A percentile compares a stretch with the other conserved stretches of the same genome.
phyloP scores from a whole-genome alignment of 2,797 vertebrate genomes.

The Lutjanus campechanus region DNA sequence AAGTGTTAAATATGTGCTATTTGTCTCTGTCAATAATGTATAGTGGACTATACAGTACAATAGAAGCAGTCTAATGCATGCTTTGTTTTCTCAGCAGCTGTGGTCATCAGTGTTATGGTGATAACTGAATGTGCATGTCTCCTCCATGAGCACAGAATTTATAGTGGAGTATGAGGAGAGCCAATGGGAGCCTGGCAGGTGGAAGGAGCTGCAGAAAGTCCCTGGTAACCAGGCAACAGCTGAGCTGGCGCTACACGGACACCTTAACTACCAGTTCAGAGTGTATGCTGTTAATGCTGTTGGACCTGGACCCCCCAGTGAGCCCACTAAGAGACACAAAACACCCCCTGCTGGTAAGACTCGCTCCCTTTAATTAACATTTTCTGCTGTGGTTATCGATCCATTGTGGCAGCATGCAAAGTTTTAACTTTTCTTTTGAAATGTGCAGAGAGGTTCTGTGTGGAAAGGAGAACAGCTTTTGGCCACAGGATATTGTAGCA shows the following conservation, averaged over 20 bases:
- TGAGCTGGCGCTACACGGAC: constrained; percentile 85
- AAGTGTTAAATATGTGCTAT: neutral
- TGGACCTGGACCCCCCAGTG: constrained; percentile 90
- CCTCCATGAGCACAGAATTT: constrained; percentile 84
- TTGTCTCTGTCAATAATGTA: neutral
- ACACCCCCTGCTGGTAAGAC: constrained; percentile 90
- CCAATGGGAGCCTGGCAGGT: constrained; percentile 87
- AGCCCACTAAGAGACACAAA: constrained; percentile 85
- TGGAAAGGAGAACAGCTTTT: constrained; percentile 13
- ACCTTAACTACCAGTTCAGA: constrained; percentile 92
- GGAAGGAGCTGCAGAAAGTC: constrained; percentile 88
- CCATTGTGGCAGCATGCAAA: constrained; percentile 25
- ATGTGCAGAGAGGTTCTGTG: neutral
- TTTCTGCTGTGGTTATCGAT: constrained; percentile 31
- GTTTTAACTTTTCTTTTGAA: constrained; percentile 43
- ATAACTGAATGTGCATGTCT: constrained; percentile 38
- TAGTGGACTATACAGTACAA: neutral
- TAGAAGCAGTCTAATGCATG: neutral
- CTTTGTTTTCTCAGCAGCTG: constrained; percentile 4
- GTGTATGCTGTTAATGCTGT: constrained; percentile 90
- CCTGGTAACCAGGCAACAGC: constrained; percentile 85
- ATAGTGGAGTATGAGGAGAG: constrained; percentile 93
- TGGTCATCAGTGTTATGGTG: constrained; percentile 6
- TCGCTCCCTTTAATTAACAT: constrained; percentile 45
- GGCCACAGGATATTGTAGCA: constrained; percentile 10